Conservation (phyloP, 2,888 invertebrate genomes). For the Dendrolimus houi region DNA sequence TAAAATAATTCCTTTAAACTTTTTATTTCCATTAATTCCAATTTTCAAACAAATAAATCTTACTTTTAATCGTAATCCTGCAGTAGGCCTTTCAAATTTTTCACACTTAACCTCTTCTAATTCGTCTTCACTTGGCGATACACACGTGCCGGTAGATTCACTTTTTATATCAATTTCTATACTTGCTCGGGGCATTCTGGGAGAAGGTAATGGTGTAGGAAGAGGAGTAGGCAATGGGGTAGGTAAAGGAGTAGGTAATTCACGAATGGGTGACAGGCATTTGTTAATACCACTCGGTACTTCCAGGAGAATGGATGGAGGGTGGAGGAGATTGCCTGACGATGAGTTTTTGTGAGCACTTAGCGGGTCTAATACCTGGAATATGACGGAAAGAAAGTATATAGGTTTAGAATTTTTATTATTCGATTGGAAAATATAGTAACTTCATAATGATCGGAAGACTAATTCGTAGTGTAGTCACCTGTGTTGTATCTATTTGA, state of each 20-base stretch:
- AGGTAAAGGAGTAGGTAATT: conserved; percentile 84
- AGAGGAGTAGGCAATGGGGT: conserved; percentile 78
- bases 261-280: conserved; percentile 87
- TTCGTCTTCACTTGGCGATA: conserved; percentile 65
- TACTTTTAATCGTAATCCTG: conserved; percentile 56
- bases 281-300: conserved; percentile 84
- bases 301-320: conserved; percentile 85
- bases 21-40: too few relatives aligned
- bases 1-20: too few relatives aligned
- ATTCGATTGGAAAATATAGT: too few relatives aligned
- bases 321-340: conserved; percentile 79
- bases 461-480: too few relatives aligned
- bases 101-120: conserved; percentile 56
- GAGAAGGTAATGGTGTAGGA: conserved; percentile 79
- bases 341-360: conserved; percentile 79
- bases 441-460: too few relatives aligned
- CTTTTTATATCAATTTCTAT: conserved; percentile 44
- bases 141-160: conserved; percentile 37
- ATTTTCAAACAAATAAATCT: conserved; percentile 1
- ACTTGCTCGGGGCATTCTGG: conserved; percentile 56
- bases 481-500: too few relatives aligned
- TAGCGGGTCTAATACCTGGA: conserved; percentile 80
- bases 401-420: too few relatives aligned
- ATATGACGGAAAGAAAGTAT: conserved; percentile 2
- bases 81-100: conserved; percentile 43